Percentiles rank a stretch among this genome's conserved stretches.
Conservation (phyloP, 2,113 vertebrate genomes). For the Falcunculus frontatus region DNA sequence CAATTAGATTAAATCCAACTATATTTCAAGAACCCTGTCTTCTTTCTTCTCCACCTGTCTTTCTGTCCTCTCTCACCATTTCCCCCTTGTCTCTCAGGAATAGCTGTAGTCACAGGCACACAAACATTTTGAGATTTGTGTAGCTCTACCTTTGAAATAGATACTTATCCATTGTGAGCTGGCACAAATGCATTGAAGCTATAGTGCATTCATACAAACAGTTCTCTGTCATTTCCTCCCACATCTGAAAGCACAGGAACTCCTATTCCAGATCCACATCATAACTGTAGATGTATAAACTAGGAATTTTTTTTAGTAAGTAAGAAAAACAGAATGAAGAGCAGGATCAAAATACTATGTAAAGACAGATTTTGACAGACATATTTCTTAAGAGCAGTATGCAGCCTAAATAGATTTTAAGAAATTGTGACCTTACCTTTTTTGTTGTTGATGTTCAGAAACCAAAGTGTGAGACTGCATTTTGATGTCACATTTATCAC, state of each 20-base stretch:
- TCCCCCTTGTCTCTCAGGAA: background rate
- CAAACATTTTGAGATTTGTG: background rate
- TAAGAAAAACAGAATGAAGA: background rate
- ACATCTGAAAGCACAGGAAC: background rate
- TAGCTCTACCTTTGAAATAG: background rate
- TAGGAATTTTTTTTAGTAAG: background rate
- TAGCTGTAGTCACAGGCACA: background rate
- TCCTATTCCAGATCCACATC: background rate
- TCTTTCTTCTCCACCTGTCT: background rate
- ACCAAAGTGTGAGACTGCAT: background rate
- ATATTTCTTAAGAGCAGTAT: background rate
- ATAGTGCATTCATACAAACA: background rate
- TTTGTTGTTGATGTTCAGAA: background rate
- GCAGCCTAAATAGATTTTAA: background rate
- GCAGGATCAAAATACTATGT: background rate
- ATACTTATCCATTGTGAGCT: background rate
- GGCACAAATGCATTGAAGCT: background rate
- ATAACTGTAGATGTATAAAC: background rate
- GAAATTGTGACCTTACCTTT: conserved; percentile 43
- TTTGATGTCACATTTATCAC: background rate
- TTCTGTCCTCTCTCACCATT: background rate
- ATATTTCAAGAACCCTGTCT: background rate
- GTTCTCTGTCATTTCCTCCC: background rate
- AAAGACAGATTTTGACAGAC: background rate
- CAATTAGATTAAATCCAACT: background rate